phyloP scores from a whole-genome alignment of 2,113 vertebrate genomes.

The human (Homo sapiens) region GRCh38 chr2:128293501-128294000 shows the following conservation, averaged over 20 bases:
- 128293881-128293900: not conserved
- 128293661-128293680: not conserved
- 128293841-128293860: not conserved
- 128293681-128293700: not conserved
- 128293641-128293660: no score
- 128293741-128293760: not conserved
- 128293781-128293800: not conserved
- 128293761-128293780: rapidly evolving
- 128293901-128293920: not conserved
- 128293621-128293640: not conserved
- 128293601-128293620: not conserved
- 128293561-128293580: not conserved
- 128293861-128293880: rapidly evolving
- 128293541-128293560: not conserved
- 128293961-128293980: not conserved
- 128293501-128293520: not conserved
- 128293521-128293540: not conserved
- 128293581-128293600: not conserved
- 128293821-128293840: rapidly evolving
- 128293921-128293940: not conserved
- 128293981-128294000: not conserved
- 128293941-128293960: not conserved
- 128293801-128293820: rapidly evolving
- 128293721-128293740: not conserved
- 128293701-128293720: not conserved